phyloP scores from a whole-genome alignment of 2,797 vertebrate genomes.

The Cheirogaleus major region DNA sequence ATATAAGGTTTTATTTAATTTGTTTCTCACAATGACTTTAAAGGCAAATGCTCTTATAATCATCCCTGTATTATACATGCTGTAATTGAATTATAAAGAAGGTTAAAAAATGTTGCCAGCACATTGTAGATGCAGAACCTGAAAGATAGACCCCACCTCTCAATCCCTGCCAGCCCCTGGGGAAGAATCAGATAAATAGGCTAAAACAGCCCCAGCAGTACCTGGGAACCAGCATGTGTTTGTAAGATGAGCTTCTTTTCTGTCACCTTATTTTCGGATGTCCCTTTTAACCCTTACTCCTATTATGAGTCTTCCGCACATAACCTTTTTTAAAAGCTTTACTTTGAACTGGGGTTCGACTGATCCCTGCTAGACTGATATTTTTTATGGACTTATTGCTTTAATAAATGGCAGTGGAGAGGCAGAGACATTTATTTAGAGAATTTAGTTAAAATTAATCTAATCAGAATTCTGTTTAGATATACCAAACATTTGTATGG shows the following conservation, averaged over 20 bases:
- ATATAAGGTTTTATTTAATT: not conserved
- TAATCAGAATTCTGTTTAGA: not conserved
- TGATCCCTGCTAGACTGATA: not conserved
- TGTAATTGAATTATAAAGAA: not conserved
- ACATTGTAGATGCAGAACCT: accelerated
- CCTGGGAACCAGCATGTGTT: not conserved
- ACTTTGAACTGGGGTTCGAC: not conserved
- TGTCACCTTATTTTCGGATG: not conserved
- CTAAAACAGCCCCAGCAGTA: not conserved
- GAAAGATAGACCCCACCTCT: not conserved
- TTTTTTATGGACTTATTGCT: not conserved
- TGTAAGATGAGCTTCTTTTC: accelerated
- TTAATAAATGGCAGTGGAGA: not conserved
- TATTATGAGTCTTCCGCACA: not conserved
- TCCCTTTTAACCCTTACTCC: not conserved
- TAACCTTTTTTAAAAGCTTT: not conserved
- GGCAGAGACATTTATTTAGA: not conserved
- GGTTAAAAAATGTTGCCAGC: not conserved
- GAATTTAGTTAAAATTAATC: not conserved
- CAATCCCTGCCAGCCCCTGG: accelerated
- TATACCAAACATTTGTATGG: not conserved
- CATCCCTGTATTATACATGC: not conserved
- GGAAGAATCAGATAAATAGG: not conserved
- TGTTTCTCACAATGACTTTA: not conserved
- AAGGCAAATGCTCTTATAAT: not conserved